phyloP scores from a whole-genome alignment of 2,113 vertebrate species.

The Salvelinus namaycush region DNA sequence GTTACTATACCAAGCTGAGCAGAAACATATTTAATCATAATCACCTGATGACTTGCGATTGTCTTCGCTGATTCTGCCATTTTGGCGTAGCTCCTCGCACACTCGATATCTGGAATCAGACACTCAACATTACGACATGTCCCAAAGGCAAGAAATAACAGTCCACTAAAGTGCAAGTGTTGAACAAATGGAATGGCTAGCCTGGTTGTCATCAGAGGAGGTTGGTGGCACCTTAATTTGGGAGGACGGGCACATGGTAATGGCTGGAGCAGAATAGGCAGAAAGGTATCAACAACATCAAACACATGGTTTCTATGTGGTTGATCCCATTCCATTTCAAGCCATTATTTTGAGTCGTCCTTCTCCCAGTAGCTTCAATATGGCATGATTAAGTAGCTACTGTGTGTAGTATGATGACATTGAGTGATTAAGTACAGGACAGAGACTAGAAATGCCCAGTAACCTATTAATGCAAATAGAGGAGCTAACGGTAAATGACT shows the following conservation, averaged over 20 bases:
- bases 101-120: conserved; percentile 84
- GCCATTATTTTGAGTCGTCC: too few relatives aligned
- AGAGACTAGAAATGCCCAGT: not conserved
- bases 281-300: too few relatives aligned
- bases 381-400: not conserved
- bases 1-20: too few relatives aligned
- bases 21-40: not conserved
- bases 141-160: too few relatives aligned
- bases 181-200: too few relatives aligned
- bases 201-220: not conserved
- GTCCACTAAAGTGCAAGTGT: too few relatives aligned
- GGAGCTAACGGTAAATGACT: not conserved
- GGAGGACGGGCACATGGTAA: too few relatives aligned
- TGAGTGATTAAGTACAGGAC: not conserved
- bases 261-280: too few relatives aligned
- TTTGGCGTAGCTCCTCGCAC: conserved; percentile 89
- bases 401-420: not conserved
- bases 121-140: not conserved
- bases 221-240: too few relatives aligned
- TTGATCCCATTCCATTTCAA: too few relatives aligned
- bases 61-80: conserved; percentile 92
- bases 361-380: not conserved
- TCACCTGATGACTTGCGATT: conserved; percentile 87
- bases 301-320: too few relatives aligned
- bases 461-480: not conserved